Conservation (phyloP, 2,797 vertebrate genomes). For the Takifugu ocellatus region DNA sequence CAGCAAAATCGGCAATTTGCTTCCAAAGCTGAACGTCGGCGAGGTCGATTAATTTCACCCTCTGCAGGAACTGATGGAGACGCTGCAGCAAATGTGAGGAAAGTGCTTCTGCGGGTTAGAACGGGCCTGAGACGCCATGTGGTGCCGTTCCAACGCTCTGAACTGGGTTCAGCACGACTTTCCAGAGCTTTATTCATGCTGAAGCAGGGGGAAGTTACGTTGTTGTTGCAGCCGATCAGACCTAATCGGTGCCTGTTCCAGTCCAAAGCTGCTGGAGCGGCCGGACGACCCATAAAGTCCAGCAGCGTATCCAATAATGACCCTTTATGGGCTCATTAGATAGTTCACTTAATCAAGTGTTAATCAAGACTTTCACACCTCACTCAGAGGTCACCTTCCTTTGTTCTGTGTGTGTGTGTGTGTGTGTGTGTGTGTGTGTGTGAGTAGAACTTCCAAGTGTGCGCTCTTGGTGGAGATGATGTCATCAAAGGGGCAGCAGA, state of each 20-base stretch:
- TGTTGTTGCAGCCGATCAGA: not conserved
- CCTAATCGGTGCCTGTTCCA: not conserved
- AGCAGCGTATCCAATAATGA: not conserved
- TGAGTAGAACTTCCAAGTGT: not conserved
- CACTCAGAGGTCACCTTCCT: no score
- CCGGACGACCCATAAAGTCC: not conserved
- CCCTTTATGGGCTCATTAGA: not conserved
- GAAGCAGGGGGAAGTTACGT: no score
- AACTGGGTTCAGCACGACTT: not conserved
- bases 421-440: not conserved
- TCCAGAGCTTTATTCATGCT: not conserved
- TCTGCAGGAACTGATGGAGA: constrained; percentile 7
- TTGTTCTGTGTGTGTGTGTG: no score
- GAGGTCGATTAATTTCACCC: constrained; percentile 32
- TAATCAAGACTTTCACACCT: not conserved
- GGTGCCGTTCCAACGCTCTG: not conserved
- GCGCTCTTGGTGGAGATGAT: no score
- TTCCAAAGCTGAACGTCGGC: constrained; percentile 11
- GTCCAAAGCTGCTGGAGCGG: not conserved
- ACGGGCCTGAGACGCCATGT: not conserved
- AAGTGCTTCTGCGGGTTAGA: not conserved
- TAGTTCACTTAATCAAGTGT: not conserved
- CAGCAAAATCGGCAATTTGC: constrained; percentile 41
- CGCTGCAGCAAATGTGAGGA: not conserved
- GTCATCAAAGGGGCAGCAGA: no score